Evolutionary conservation across 1,140 invertebrate genomes (phyloP), one percentile per base, ranked within the genome.

Genomic region (Leptopilina boulardi): DNA sequence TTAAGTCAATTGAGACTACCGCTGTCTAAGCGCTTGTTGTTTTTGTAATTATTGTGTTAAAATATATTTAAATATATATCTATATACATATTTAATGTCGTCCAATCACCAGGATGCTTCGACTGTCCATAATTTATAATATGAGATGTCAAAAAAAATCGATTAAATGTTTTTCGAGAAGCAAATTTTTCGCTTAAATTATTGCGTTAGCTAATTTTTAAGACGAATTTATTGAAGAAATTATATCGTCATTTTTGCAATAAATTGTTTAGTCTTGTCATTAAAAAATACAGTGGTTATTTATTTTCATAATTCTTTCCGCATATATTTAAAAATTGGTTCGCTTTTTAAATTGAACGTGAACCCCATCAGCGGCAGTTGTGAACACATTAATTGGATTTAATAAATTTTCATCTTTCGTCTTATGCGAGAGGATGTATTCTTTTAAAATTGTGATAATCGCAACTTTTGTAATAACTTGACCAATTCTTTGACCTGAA

Each of bases 401-500:
- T 0, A 83, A 18, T 23, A 73, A 23, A 19, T 74, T 77, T 11
- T 82, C 73, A 15, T 76, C 51, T 74, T 85, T 78, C 1, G 74
- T 70, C 54, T 90, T 88, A 0, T 85, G 71, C 70, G 84, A 84
- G 6, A 93, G 83, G 56, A 82, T 80, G 78, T 90, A 91, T 2
- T 88, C 79, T 70, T 82, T 87, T 9, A 93, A 30, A 23, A 93
- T 87, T 9, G 88, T 89, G 1, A 90, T 88, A 23, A 93, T 56
- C 3, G 92, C 93, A 34, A 94, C 79, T 88, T 95, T 95, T 0
- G 92, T 90, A 83, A 95, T 93, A 73, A 95, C 80, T 4, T 92
- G 23, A 9, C 93, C 94, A 47, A 95, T 93, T 54, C 94, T 89
- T 85, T 92, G 90, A 21, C 93, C 94, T 91, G 73, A 73, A 87